phyloP scores from a whole-genome alignment of 2,797 vertebrate genomes.

The Scarus forsteni region DNA sequence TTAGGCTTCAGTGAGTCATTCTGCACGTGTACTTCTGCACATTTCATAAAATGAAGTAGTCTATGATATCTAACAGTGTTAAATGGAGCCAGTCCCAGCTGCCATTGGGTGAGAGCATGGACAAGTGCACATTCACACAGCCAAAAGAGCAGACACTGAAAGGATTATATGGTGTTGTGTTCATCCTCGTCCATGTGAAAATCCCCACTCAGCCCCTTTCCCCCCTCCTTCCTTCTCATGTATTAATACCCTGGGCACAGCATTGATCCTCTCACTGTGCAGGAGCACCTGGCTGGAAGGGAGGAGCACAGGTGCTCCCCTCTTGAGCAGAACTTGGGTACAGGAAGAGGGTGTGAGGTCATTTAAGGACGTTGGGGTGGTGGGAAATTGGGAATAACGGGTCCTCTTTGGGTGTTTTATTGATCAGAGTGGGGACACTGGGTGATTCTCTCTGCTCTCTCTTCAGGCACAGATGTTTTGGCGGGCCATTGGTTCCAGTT shows the following conservation, averaged over 20 bases:
- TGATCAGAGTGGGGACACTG: slow-evolving; percentile 37
- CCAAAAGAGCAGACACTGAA: slow-evolving; percentile 58
- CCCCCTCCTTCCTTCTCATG: slow-evolving; percentile 74
- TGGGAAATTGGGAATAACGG: too few species aligned
- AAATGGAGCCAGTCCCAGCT: too few species aligned
- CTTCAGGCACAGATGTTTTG: slow-evolving; percentile 68
- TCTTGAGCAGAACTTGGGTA: slow-evolving; percentile 49
- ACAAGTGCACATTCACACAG: slow-evolving; percentile 38
- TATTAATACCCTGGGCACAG: slow-evolving; percentile 76
- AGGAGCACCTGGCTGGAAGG: slow-evolving; percentile 75
- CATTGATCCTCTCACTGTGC: slow-evolving; percentile 78
- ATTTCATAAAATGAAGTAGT: too few species aligned
- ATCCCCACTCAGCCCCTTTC: slow-evolving; percentile 78
- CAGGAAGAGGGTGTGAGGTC: slow-evolving; percentile 40
- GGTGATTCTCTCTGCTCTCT: slow-evolving; percentile 82
- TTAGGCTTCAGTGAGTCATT: too few species aligned
- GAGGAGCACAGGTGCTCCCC: slow-evolving; percentile 59
- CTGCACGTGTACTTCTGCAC: too few species aligned
- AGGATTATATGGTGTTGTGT: slow-evolving; percentile 56
- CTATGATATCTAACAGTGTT: too few species aligned
- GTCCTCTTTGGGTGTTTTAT: slow-evolving; percentile 24
- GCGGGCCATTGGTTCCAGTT: slow-evolving; percentile 27
- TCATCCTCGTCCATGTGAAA: slow-evolving; percentile 83
- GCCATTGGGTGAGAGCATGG: too few species aligned
- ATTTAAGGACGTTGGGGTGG: slow-evolving; percentile 43